These are phyloP conservation scores for Stegostoma tigrinum DNA, from an alignment of 2,113 vertebrate genomes.

Conservation along the genomic window DNA sequence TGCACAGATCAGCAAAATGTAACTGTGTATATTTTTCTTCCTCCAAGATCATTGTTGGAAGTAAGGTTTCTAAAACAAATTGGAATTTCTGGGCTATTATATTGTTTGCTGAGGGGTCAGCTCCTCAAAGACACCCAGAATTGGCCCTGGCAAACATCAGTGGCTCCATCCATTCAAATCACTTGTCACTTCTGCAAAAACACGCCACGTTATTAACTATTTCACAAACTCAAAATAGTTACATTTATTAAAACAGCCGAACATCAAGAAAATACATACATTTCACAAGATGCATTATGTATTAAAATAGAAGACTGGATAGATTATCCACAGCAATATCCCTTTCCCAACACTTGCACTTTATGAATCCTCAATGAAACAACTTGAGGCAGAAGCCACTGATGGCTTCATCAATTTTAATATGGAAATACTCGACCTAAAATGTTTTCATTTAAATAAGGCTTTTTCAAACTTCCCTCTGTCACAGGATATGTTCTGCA, in stretches of 20 bases:
- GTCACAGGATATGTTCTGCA: background rate
- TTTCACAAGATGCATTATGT: background rate
- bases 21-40: too few species aligned
- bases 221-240: background rate
- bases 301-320: background rate
- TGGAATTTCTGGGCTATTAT: background rate
- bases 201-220: background rate
- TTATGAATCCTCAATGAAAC: slow-evolving; percentile 7
- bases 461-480: background rate
- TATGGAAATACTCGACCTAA: background rate
- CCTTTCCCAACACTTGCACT: background rate
- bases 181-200: background rate
- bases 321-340: background rate
- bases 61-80: too few species aligned
- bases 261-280: background rate
- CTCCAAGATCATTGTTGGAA: too few species aligned
- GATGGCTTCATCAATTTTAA: background rate
- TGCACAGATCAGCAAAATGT: too few species aligned
- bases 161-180: background rate
- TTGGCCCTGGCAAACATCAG: background rate
- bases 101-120: background rate
- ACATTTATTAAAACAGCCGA: slow-evolving; percentile 25
- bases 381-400: background rate
- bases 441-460: background rate
- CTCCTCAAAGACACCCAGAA: background rate